Percentiles rank a stretch among this genome's conserved stretches.
These are phyloP conservation scores for Entelurus aequoreus DNA, from an alignment of 2,113 vertebrate species.

Conservation along the genomic window DNA sequence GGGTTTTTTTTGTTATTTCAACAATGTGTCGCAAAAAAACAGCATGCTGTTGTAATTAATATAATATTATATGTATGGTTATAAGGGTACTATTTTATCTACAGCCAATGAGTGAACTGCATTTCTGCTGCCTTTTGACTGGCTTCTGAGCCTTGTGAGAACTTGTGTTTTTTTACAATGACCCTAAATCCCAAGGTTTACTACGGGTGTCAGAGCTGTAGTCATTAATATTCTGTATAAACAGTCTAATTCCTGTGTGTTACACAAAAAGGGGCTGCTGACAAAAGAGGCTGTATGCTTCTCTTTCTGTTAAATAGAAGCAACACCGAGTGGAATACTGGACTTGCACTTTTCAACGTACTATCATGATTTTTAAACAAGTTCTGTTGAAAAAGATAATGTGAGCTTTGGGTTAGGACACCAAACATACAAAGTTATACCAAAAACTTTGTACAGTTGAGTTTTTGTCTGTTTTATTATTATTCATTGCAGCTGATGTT, in stretches of 20 bases:
- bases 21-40: too few relatives aligned
- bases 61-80: too few relatives aligned
- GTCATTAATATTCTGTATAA: background rate
- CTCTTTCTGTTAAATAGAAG: background rate
- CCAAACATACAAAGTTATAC: too few relatives aligned
- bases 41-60: too few relatives aligned
- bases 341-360: background rate
- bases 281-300: background rate
- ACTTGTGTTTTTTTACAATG: background rate
- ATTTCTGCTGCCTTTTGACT: background rate
- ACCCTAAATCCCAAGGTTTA: background rate
- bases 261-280: background rate
- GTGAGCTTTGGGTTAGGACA: too few relatives aligned
- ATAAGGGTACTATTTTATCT: too few relatives aligned
- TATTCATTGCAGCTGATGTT: too few relatives aligned
- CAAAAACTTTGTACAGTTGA: too few relatives aligned
- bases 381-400: too few relatives aligned
- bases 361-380: too few relatives aligned
- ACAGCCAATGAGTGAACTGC: background rate
- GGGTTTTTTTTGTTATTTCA: too few relatives aligned
- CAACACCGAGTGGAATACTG: background rate
- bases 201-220: background rate
- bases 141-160: background rate
- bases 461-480: too few relatives aligned
- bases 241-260: background rate